Base-by-base conservation (phyloP, 2,888 invertebrate species). In the Digitonthophagus gazella region DNA sequence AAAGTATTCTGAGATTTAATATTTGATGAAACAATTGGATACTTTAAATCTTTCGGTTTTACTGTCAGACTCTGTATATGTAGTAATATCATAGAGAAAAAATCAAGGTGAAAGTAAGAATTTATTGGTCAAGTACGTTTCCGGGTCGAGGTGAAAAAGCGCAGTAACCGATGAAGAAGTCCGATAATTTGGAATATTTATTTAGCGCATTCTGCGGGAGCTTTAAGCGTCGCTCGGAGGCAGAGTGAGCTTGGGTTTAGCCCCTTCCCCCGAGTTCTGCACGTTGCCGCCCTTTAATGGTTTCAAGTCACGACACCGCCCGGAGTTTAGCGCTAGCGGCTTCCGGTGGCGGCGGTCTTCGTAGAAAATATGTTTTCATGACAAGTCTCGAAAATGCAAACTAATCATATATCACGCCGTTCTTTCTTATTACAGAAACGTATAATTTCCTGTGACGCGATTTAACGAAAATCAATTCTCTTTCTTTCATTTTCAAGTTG, bases 291-390 rank as follows among this genome's bases (percentile, higher is more conserved):
- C 70, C 74, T 71, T 71, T 80, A 80, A 81, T 80, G 79, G 76
- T 73, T 69, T 64, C 72, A 65, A 73, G 72, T 73, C 80, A 81
- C 80, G 80, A 80, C 74, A 80, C 69, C 71, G 74, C 73, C 73
- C 74, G 75, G 75, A 73, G 72, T 77, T 76, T 78, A 77, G 75
- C 76, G 76, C 76, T 75, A 74, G 72, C 74, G 67, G 75, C 73
- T 75, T 78, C 77, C 78, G 78, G 77, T 71, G 75, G 74, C 15
- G n/a, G 18, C 61, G 18, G 61, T 19, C 18, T 61, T 61, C 61
- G 61, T 61, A 61, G 61, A 61, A 61, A 19, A 20, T 61, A 61
- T 61, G 61, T 61, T 61, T 61, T 61, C 61, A 61, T 14, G 58
- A 58, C 58, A 58, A 19, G 61, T 61, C 61, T 16, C n/a, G 61